These are phyloP conservation scores for Tupaia chinensis DNA, from an alignment of 2,113 vertebrate species.

Conservation along the genomic window DNA sequence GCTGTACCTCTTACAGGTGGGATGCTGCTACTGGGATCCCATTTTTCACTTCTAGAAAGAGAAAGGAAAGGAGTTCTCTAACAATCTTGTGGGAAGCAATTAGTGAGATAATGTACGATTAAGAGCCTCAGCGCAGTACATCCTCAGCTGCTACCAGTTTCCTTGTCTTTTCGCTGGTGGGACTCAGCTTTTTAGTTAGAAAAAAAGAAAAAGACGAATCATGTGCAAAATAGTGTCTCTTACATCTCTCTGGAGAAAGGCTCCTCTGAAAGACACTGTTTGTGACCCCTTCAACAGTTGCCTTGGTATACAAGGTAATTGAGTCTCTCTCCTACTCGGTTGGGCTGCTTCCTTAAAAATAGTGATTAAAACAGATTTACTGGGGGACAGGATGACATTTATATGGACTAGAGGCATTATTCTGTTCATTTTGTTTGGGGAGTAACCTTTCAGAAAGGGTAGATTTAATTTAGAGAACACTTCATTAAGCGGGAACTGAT, in stretches of 20 bases:
- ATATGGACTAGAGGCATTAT: constrained; percentile 73
- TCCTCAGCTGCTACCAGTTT: accelerated
- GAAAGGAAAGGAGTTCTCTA: background rate
- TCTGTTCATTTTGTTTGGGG: constrained; percentile 80
- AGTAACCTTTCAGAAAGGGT: constrained; percentile 79
- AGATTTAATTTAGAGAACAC: constrained; percentile 82
- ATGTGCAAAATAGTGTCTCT: background rate
- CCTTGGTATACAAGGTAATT: constrained; percentile 63
- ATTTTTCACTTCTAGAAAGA: background rate
- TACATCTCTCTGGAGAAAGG: background rate
- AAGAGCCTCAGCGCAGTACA: accelerated
- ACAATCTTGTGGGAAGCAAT: background rate
- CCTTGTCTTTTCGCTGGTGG: background rate
- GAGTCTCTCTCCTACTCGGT: constrained; percentile 79
- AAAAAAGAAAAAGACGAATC: background rate
- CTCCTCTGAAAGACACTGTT: constrained; percentile 48
- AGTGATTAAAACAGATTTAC: constrained; percentile 84
- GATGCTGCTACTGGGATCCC: background rate
- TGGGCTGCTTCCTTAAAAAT: constrained; percentile 65
- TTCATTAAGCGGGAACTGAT: constrained; percentile 80
- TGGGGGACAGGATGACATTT: constrained; percentile 81
- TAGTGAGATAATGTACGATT: accelerated
- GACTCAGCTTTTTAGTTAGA: accelerated
- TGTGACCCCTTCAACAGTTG: constrained; percentile 74
- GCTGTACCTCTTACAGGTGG: background rate